Base-by-base conservation (phyloP, 2,113 vertebrate genomes). In the Chelonoidis abingdonii region DNA sequence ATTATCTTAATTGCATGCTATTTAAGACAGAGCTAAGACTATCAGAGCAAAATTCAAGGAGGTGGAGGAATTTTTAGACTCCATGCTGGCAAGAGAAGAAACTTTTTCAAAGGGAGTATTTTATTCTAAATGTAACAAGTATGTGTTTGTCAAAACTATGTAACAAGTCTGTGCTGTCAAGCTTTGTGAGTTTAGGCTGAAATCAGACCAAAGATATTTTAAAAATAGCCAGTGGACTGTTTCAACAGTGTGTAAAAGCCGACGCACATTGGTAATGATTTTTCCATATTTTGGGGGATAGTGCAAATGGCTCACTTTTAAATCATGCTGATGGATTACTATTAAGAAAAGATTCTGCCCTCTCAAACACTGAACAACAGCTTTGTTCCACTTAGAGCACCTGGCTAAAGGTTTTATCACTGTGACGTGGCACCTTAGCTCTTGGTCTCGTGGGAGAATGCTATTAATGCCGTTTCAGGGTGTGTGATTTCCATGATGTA, bases 1-100 rank as follows among this genome's bases (percentile, higher is more conserved):
- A 93, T 97, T 95, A 83, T 85, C 84, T 41, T 97, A 93, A 96
- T 96, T 97, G 84, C 72, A 65, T 87, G 24, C 65, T 84, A 56
- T 57, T 94, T 81, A 88, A 69, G 80, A 82, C 24, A 49, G 89
- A 80, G 84, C 88, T 79, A 57, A 89, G 59, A 94, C 76, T 82
- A 83, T 69, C 41, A 80, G 85, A 54, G 91, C 79, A 4, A 59
- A 47, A 54, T 38, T 25, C 1, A 13, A 31, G 79, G 79, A 76
- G 57, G 72, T 31, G 27, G 5, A 47, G 78, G 53, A 38, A 24
- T 27, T 12, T 76, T 62, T 9, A 52, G 47, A 29, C n/a, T 50
- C 25, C 2, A 41, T 7, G 21, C 41, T 65, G 85, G 80, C 65
- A 5, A n/a, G 57, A 47, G 19, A 84, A 57, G 53, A 76, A 44